Conservation (phyloP, 2,797 vertebrate genomes). For the Cynopterus sphinx region DNA sequence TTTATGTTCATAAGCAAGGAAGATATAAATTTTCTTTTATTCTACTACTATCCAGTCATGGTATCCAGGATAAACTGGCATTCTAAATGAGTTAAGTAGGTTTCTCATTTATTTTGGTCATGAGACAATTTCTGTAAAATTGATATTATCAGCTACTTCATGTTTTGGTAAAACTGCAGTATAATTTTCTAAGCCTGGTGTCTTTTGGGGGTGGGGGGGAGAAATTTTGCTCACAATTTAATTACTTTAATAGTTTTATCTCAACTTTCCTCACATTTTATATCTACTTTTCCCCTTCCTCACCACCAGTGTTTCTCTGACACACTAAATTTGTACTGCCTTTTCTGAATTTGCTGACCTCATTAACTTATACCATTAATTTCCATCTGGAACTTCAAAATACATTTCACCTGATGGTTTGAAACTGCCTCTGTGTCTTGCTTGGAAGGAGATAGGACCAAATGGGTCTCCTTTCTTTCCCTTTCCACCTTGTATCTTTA, state of each 20-base stretch:
- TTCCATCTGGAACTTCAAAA: background rate
- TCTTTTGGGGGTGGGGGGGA: background rate
- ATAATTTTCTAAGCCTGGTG: background rate
- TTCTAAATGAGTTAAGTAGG: background rate
- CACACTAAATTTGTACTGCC: background rate
- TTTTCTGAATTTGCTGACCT: background rate
- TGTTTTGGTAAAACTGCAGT: background rate
- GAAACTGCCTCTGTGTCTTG: background rate
- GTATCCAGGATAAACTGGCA: background rate
- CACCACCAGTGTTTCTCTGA: background rate
- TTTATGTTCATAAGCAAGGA: background rate
- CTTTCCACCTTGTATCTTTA: background rate
- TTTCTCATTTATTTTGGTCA: background rate
- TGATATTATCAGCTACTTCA: background rate
- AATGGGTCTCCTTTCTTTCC: accelerated
- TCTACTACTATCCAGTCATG: background rate
- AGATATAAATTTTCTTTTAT: background rate
- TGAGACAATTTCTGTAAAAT: background rate
- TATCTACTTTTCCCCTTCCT: background rate
- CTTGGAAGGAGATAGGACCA: background rate
- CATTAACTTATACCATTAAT: background rate
- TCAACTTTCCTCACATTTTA: background rate
- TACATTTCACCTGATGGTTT: background rate
- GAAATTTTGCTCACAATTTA: background rate
- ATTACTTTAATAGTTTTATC: background rate